Evolutionary conservation across 2,888 invertebrate species (phyloP).

Genomic region (Melanotus villosus): DNA sequence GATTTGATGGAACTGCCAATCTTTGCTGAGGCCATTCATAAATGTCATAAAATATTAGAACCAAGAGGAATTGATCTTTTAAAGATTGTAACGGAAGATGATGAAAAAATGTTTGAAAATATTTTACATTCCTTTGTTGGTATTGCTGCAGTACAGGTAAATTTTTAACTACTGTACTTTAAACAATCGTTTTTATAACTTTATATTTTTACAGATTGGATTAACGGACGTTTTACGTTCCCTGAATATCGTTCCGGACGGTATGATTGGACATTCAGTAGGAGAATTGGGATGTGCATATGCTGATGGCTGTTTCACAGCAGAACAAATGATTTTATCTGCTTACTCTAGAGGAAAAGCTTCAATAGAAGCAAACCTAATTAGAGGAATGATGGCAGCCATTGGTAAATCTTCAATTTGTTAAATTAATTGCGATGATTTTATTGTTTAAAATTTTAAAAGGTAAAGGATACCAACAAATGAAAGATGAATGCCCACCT

Average conservation of each 20-base stretch:
- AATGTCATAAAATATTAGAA: slow-evolving; percentile 72
- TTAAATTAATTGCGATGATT: no score
- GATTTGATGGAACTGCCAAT: slow-evolving; percentile 77
- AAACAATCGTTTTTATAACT: not conserved
- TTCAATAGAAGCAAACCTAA: slow-evolving; percentile 78
- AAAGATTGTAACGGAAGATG: slow-evolving; percentile 73
- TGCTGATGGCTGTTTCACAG: slow-evolving; percentile 92
- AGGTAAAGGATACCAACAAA: slow-evolving; percentile 69
- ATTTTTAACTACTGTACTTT: no score
- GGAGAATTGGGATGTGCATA: slow-evolving; percentile 97
- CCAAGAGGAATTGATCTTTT: slow-evolving; percentile 76
- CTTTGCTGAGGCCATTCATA: slow-evolving; percentile 76
- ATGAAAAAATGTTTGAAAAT: slow-evolving; percentile 74
- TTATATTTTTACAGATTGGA: slow-evolving; percentile 58
- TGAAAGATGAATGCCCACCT: slow-evolving; percentile 77
- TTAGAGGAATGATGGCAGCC: slow-evolving; percentile 90
- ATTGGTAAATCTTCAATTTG: slow-evolving; percentile 71
- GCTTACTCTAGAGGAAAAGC: slow-evolving; percentile 88
- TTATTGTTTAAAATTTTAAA: no score
- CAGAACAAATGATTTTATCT: slow-evolving; percentile 87
- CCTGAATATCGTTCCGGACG: slow-evolving; percentile 78
- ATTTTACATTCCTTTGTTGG: slow-evolving; percentile 81
- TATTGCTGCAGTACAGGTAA: slow-evolving; percentile 78
- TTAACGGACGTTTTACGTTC: slow-evolving; percentile 73
- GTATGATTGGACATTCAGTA: slow-evolving; percentile 90